phyloP scores from a whole-genome alignment of 2,797 vertebrate genomes.

The Anguilla marmorata region DNA sequence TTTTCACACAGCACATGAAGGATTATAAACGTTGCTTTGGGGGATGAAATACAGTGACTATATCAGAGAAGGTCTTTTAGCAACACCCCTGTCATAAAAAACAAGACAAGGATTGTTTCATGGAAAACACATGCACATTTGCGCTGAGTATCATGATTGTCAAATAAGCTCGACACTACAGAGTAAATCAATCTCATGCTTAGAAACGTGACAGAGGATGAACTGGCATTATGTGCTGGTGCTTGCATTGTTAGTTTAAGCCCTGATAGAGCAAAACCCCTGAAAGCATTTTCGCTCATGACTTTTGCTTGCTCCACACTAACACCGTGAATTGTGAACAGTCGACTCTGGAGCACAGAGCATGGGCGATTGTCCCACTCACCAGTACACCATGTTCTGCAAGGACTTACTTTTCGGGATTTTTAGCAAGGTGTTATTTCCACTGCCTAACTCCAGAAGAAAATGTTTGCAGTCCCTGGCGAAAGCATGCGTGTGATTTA shows the following conservation, averaged over 20 bases:
- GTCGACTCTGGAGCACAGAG: neutral
- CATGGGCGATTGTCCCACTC: neutral
- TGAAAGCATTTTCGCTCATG: neutral
- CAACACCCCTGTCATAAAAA: constrained; percentile 39
- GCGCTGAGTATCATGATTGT: constrained; percentile 11
- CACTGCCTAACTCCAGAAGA: neutral
- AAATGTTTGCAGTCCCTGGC: neutral
- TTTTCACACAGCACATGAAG: constrained; percentile 18
- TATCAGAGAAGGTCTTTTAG: constrained; percentile 35
- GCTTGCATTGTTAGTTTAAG: neutral
- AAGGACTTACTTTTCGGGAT: neutral
- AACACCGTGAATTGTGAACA: neutral
- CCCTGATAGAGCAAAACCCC: neutral
- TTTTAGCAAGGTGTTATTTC: neutral
- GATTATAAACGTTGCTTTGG: constrained; percentile 32
- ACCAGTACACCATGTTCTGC: neutral
- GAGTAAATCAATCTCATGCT: neutral
- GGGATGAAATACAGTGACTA: constrained; percentile 38
- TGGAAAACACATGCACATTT: constrained; percentile 43
- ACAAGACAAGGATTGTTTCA: constrained; percentile 32
- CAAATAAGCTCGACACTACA: neutral
- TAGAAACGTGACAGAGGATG: neutral
- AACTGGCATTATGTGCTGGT: neutral
- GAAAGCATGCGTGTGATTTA: neutral
- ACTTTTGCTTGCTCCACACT: neutral